These are phyloP conservation scores for Epistrophe eligans DNA, from an alignment of 2,888 invertebrate species.

Conservation along the genomic window DNA sequence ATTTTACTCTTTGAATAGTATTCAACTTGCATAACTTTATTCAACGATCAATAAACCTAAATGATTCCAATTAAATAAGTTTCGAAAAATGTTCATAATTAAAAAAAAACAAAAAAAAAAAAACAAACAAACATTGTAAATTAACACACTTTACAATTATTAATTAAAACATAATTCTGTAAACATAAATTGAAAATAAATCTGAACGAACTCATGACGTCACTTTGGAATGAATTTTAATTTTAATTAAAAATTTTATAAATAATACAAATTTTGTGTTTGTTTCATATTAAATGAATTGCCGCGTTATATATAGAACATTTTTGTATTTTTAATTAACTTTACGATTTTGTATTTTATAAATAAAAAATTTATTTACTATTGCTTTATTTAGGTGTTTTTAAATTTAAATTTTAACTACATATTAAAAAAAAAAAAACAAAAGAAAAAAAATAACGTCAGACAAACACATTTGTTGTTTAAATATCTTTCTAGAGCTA, in stretches of 20 bases:
- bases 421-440: not conserved
- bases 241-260: conserved; percentile 37
- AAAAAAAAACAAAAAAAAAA: not conserved
- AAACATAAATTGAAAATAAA: conserved; percentile 9
- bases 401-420: conserved; percentile 38
- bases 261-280: conserved; percentile 10
- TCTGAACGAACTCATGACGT: conserved; percentile 46
- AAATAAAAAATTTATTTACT: conserved; percentile 42
- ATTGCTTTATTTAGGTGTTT: not conserved
- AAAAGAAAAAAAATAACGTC: conserved; percentile 36
- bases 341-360: conserved; percentile 26
- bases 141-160: not conserved
- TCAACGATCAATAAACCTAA: not conserved
- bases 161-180: conserved; percentile 5
- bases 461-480: conserved; percentile 45
- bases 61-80: not conserved
- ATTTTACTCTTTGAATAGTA: not conserved
- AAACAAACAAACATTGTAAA: not conserved
- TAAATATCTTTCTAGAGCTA: conserved; percentile 59
- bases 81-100: not conserved
- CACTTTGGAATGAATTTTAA: conserved; percentile 65
- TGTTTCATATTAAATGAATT: conserved; percentile 32
- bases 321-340: conserved; percentile 11
- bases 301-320: conserved; percentile 2
- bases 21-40: not conserved